Base-by-base conservation (phyloP, 1,140 invertebrate genomes). In the Lanistes nyassanus region DNA sequence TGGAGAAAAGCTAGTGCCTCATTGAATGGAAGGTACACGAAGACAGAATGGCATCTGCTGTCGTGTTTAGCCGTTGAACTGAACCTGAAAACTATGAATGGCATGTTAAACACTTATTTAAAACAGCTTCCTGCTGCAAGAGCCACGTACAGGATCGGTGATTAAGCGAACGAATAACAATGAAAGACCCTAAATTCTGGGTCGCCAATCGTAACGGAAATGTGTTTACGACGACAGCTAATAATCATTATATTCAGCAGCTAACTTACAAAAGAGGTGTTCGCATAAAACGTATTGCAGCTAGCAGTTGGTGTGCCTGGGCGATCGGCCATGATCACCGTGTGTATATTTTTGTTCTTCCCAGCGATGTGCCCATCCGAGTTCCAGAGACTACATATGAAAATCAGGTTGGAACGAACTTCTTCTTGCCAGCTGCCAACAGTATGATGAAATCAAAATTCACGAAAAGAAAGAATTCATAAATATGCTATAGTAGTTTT, bases 301-400 rank as follows among this genome's bases (percentile, higher is more conserved):
- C 95, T 6, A 92, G 94, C 23, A 93, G 94, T 26, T 93, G 95
- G 89, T 94, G 94, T 84, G 91, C 96, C 82, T 98, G 96, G 96
- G 96, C 95, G 3, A 93, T 98, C 62, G 95, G 96, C 62, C 94
- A 95, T 2, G 96, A 97, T 88, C 92, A 96, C 78, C 95, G 97
- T 89, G 93, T 96, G 58, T 97, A 97, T 88, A 92, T 97, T 3
- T 95, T 95, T 88, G 94, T 97, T 29, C 94, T 95, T 85, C 94
- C 94, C 3, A 90, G 95, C 55, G 96, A 97, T 89, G 93, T 97
- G 84, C 95, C 96, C 0, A 97, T 97, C 76, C 90, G 95, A 77
- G 94, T 96, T 0, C 94, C 94, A 87, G 95, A 97, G 90, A 95
- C 96, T 88, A 93, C 95, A 7, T 98, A 95, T 88, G 96, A 98